Conservation (phyloP, 2,797 vertebrate genomes). For the Lepilemur ruficaudatus region DNA sequence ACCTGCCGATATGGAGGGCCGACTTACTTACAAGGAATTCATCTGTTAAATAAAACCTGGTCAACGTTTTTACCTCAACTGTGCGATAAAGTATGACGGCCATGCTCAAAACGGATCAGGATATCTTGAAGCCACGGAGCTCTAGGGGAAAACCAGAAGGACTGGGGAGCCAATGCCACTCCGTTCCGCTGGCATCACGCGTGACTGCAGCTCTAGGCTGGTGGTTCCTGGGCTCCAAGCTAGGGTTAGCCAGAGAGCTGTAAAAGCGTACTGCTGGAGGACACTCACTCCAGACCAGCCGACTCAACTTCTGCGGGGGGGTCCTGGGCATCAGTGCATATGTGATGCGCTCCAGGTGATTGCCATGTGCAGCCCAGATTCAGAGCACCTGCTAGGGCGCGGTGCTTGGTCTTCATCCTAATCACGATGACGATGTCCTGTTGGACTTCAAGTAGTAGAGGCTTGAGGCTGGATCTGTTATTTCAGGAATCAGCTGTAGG, state of each 20-base stretch:
- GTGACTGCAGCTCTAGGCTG: not conserved
- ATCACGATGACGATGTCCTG: not conserved
- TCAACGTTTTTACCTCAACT: not conserved
- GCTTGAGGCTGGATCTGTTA: not conserved
- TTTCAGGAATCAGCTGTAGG: not conserved
- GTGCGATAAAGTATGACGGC: not conserved
- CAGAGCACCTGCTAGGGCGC: not conserved
- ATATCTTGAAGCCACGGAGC: not conserved
- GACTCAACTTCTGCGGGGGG: too few species aligned
- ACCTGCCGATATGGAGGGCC: too few species aligned
- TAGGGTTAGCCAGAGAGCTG: not conserved
- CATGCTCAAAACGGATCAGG: fast-evolving
- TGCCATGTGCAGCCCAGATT: fast-evolving
- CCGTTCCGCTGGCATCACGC: too few species aligned
- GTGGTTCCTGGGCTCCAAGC: not conserved
- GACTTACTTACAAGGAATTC: not conserved
- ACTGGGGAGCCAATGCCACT: not conserved
- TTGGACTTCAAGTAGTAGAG: not conserved
- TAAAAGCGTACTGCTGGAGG: not conserved
- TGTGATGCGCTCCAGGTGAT: not conserved
- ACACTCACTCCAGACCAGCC: not conserved
- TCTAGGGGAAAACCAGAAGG: not conserved
- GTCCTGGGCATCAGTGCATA: fast-evolving
- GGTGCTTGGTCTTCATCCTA: not conserved
- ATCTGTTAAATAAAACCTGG: not conserved